These are phyloP conservation scores for Hystrix brachyura DNA, from an alignment of 2,113 vertebrate genomes.

Conservation along the genomic window DNA sequence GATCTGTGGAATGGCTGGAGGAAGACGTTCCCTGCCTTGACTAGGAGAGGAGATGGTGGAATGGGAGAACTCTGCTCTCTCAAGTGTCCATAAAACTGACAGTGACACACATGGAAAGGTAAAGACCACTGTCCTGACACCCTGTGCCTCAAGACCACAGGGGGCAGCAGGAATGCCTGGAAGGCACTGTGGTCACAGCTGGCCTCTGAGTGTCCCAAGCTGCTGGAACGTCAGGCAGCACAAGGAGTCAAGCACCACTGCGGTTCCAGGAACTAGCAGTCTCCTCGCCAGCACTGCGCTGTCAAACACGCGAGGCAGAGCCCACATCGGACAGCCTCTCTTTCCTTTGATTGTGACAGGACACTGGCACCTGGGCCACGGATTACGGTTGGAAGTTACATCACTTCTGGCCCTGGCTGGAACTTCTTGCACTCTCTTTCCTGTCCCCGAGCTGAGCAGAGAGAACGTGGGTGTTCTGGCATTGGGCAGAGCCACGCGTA, in stretches of 20 bases:
- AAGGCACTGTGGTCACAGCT: neutral
- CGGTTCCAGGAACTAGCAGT: neutral
- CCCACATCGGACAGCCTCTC: neutral
- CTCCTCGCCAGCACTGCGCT: neutral
- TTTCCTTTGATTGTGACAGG: neutral
- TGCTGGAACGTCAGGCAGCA: rapidly evolving
- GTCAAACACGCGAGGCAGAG: too few relatives aligned
- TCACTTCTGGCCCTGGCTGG: too few relatives aligned
- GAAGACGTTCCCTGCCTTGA: neutral
- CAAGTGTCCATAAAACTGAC: neutral
- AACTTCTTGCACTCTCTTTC: neutral
- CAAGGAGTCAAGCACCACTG: neutral
- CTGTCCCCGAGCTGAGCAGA: neutral
- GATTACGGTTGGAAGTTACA: neutral
- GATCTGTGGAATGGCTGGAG: neutral
- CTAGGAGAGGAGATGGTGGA: neutral
- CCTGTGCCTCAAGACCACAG: neutral
- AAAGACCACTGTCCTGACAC: rapidly evolving
- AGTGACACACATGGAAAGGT: neutral
- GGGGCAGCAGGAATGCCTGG: neutral
- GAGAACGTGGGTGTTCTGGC: neutral
- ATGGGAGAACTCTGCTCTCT: neutral
- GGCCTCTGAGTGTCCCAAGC: neutral
- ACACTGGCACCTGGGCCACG: neutral
- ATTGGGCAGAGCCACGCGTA: neutral